A percentile compares a stretch with the other conserved stretches of the same genome.
Evolutionary conservation across 2,113 vertebrate genomes (phyloP).

Genomic region (Pterocles orientalis): DNA sequence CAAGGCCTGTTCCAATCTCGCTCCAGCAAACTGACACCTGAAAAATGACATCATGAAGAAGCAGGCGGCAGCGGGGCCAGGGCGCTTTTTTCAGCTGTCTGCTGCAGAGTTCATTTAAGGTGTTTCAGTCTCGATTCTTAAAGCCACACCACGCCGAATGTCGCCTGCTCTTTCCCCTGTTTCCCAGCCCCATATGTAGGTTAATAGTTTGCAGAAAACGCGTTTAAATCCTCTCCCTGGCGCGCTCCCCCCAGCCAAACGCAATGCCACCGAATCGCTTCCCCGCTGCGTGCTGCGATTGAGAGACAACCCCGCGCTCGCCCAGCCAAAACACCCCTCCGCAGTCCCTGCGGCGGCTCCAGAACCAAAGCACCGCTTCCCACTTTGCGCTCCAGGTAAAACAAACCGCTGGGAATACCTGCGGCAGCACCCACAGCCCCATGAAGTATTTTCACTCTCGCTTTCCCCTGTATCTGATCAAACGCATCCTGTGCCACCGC

Average conservation of each 20-base stretch:
- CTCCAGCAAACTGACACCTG: constrained; percentile 85
- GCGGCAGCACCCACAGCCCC: background rate
- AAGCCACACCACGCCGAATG: constrained; percentile 74
- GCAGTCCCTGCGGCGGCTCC: fast-evolving
- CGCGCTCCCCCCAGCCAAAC: background rate
- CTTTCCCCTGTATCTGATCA: no score
- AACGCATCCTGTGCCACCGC: fast-evolving
- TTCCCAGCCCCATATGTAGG: background rate
- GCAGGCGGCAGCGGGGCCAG: constrained; percentile 78
- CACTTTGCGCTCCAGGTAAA: background rate
- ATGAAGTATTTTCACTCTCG: background rate
- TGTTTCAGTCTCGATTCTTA: constrained; percentile 88
- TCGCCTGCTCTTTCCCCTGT: background rate
- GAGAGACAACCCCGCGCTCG: background rate
- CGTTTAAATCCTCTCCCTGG: background rate
- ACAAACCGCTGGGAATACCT: background rate
- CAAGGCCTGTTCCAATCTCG: constrained; percentile 81
- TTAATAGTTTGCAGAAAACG: background rate
- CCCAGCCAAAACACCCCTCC: background rate
- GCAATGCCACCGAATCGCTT: background rate
- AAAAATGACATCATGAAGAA: constrained; percentile 89
- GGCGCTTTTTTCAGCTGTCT: constrained; percentile 63
- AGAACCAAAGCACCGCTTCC: background rate
- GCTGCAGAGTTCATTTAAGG: constrained; percentile 83
- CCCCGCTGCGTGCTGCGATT: fast-evolving